These are phyloP conservation scores for Rhopalosiphum maidis DNA, from an alignment of 1,140 invertebrate species.

Conservation along the genomic window DNA sequence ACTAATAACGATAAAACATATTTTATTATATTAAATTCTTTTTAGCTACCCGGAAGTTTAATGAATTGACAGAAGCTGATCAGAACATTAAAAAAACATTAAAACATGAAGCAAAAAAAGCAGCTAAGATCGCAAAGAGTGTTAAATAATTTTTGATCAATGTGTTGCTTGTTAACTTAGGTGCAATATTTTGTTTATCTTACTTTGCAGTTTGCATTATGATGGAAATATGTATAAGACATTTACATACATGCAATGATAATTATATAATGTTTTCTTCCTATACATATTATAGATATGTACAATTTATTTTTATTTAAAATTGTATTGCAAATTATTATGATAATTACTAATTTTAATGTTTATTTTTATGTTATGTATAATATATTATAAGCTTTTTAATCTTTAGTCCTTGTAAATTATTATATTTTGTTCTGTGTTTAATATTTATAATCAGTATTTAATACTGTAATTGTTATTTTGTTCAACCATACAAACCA, in stretches of 20 bases:
- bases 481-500: not conserved
- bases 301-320: slow-evolving; percentile 24
- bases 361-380: slow-evolving; percentile 15
- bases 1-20: not conserved
- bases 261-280: not conserved
- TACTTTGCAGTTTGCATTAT: not conserved
- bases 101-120: slow-evolving; percentile 62
- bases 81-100: slow-evolving; percentile 70
- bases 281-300: not conserved
- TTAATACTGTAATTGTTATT: not conserved
- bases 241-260: not conserved
- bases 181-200: not conserved
- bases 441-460: not conserved
- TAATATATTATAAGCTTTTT: slow-evolving; percentile 19
- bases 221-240: not conserved
- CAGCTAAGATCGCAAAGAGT: slow-evolving; percentile 3
- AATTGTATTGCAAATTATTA: slow-evolving; percentile 23
- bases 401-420: not conserved
- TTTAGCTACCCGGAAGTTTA: slow-evolving; percentile 62
- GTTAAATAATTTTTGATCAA: not conserved
- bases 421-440: not conserved
- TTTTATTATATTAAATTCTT: not conserved
- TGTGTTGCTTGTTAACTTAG: not conserved
- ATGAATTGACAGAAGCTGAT: slow-evolving; percentile 75
- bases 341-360: not conserved